Evolutionary conservation across 2,888 invertebrate species (phyloP).

Genomic region (Holacanthella duospinosa): DNA sequence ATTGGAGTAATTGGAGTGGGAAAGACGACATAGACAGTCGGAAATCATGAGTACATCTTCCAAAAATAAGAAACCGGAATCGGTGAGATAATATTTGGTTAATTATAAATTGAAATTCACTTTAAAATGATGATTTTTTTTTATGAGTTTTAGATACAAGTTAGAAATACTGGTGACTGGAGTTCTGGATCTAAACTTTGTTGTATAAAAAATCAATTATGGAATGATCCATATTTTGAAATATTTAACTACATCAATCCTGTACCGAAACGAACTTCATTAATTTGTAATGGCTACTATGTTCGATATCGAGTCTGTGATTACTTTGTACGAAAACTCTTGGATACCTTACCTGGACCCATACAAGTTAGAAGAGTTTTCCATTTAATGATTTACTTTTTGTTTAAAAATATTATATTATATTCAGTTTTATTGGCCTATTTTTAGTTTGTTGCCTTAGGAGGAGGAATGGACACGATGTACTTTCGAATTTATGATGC

Average conservation of each 20-base stretch:
- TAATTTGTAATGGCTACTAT: slow-evolving; percentile 34
- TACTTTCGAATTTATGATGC: slow-evolving; percentile 31
- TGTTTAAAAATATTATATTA: slow-evolving; percentile 3
- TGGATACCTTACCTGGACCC: slow-evolving; percentile 18
- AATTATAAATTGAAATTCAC: too few species aligned
- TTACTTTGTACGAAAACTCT: slow-evolving; percentile 27
- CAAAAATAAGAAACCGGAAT: too few species aligned
- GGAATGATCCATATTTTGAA: slow-evolving; percentile 34
- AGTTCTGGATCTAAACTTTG: slow-evolving; percentile 33
- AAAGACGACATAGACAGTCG: too few species aligned
- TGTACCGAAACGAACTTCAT: slow-evolving; percentile 29
- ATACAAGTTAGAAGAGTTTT: slow-evolving; percentile 22
- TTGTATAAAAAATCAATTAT: slow-evolving; percentile 29
- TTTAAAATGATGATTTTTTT: too few species aligned
- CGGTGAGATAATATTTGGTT: background rate
- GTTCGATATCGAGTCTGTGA: slow-evolving; percentile 34
- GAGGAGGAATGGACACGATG: slow-evolving; percentile 34
- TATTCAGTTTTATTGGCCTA: background rate
- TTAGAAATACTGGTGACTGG: slow-evolving; percentile 35
- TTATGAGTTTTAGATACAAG: slow-evolving; percentile 20
- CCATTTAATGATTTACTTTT: background rate
- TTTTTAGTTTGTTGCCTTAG: slow-evolving; percentile 29
- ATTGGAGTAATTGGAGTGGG: too few species aligned
- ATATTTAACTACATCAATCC: slow-evolving; percentile 23
- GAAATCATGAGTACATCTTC: too few species aligned